Evolutionary conservation across 1,140 invertebrate genomes (phyloP), one percentile per base, ranked within the genome.

Genomic region (Pachypeltis micranthus): DNA sequence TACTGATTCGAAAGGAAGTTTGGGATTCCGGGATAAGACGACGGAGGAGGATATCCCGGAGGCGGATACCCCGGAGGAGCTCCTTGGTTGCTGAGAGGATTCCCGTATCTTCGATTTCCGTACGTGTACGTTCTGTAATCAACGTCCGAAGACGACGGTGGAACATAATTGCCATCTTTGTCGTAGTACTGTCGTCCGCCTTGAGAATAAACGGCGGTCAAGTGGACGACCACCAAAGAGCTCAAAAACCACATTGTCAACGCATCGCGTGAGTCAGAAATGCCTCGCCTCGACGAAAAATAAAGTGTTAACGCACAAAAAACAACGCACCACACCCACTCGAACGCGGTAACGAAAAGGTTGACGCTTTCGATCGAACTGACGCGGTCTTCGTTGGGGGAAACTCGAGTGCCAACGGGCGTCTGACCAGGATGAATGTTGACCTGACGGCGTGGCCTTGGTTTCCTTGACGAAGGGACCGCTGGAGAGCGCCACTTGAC

Each of bases 101-200:
- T 47, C 1, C 62, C 62, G 62, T 63, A 63, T 19, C 62, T 27
- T 23, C 62, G 51, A 19, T 63, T 55, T 19, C 29, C 29, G 25
- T 63, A 63, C 2, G 51, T 34, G 51, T 55, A 63, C 24, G 62
- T 63, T 29, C 39, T 56, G 29, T 57, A 63, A 28, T 63, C 62
- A 14, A 63, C 34, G 31, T 63, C 62, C 12, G 62, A 27, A 12
- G 2, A 10, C 23, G 16, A 24, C 56, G 62, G 62, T 14, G 51
- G 51, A n/a, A 56, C 24, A 25, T 63, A 63, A 34, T 31, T 57
- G 14, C 62, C 62, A 47, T 62, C 61, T 28, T 28, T 47, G 25
- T 59, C 57, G 25, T 23, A 59, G 25, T 59, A 59, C 7, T n/a
- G 26, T n/a, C 57, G 26, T 16, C 57, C 57, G 16, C 21, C 25